Conservation (phyloP, 2,888 invertebrate species). For the Suillia variegata region DNA sequence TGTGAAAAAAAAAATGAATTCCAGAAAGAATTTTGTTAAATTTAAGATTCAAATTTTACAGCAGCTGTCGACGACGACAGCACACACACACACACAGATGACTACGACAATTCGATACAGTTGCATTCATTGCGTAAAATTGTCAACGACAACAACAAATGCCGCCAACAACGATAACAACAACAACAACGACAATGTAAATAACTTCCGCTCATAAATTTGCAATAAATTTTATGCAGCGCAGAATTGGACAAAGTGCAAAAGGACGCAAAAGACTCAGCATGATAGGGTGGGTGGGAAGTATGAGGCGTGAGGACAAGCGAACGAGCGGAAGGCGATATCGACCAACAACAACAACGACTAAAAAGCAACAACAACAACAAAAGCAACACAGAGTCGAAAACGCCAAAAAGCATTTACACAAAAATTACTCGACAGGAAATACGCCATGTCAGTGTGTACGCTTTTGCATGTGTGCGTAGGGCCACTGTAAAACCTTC, state of each 20-base stretch:
- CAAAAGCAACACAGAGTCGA: too few species aligned
- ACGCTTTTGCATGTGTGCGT: too few species aligned
- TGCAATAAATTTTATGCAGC: slow-evolving; percentile 23
- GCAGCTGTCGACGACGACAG: too few species aligned
- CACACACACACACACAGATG: neutral
- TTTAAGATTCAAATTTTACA: neutral
- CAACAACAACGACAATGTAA: slow-evolving; percentile 19
- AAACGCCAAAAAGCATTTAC: slow-evolving; percentile 1
- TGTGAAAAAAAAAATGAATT: too few species aligned
- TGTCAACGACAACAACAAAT: neutral
- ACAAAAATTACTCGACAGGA: too few species aligned
- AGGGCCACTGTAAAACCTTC: too few species aligned
- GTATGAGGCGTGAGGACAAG: neutral
- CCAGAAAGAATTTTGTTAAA: too few species aligned
- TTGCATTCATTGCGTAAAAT: neutral
- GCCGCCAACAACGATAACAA: neutral
- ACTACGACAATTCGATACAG: neutral
- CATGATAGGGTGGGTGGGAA: neutral
- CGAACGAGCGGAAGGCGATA: neutral
- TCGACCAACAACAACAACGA: neutral
- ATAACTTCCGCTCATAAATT: slow-evolving; percentile 31
- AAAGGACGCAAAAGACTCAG: neutral
- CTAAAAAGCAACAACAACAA: neutral
- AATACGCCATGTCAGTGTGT: too few species aligned
- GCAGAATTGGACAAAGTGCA: neutral